phyloP scores from a whole-genome alignment of 2,797 vertebrate genomes.

The Clarias laeviceps region DNA sequence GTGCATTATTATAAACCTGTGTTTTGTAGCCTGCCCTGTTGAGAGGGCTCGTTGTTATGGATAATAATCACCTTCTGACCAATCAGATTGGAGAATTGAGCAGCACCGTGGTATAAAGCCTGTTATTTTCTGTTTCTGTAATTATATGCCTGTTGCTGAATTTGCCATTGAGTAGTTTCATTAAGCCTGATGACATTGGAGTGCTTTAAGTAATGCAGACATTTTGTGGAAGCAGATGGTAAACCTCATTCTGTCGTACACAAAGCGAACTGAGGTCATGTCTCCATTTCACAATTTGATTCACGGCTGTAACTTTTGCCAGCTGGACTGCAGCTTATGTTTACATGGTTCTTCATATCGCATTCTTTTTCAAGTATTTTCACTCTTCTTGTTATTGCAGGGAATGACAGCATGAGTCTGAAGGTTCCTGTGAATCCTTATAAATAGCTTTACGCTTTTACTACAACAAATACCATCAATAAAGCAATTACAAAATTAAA shows the following conservation, averaged over 20 bases:
- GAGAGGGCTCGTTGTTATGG: neutral
- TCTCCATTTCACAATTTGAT: neutral
- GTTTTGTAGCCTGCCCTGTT: neutral
- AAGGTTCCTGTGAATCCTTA: neutral
- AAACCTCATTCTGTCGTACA: conserved; percentile 30
- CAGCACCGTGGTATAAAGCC: neutral
- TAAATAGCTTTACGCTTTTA: neutral
- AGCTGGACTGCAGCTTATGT: conserved; percentile 13
- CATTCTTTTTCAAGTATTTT: neutral
- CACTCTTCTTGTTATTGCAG: neutral
- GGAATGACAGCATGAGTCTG: neutral
- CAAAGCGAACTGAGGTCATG: conserved; percentile 1
- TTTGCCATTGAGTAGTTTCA: conserved; percentile 27
- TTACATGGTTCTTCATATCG: neutral
- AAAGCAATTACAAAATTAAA: neutral
- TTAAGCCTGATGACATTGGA: conserved; percentile 26
- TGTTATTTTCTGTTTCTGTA: conserved; percentile 28
- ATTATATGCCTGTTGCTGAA: conserved; percentile 24
- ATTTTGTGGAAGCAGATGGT: conserved; percentile 23
- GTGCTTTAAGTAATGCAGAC: conserved; percentile 24
- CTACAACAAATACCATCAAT: neutral
- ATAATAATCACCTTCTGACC: neutral
- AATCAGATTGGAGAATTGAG: neutral
- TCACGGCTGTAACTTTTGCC: neutral
- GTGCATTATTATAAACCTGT: neutral